A percentile compares a stretch with the other conserved stretches of the same genome.
These are phyloP conservation scores for Python bivittatus DNA, from an alignment of 2,113 vertebrate species.

Conservation along the genomic window DNA sequence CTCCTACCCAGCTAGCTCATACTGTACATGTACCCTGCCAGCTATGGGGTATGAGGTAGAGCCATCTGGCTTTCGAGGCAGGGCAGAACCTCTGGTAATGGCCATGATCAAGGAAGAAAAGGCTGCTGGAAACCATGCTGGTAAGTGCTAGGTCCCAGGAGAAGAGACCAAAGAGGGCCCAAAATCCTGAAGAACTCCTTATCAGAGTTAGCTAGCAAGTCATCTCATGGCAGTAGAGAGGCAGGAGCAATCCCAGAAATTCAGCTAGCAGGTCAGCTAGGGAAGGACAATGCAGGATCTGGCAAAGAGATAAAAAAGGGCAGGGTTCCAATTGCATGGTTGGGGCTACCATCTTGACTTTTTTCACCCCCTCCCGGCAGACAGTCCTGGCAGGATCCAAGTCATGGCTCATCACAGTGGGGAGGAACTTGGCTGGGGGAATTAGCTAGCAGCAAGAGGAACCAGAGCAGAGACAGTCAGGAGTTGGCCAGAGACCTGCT, in stretches of 20 bases:
- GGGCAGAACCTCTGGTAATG: background rate
- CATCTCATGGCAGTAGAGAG: background rate
- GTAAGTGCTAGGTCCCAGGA: too few species aligned
- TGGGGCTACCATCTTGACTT: background rate
- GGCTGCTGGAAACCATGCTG: too few species aligned
- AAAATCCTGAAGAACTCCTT: too few species aligned
- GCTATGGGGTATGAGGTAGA: background rate
- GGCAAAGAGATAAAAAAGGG: background rate
- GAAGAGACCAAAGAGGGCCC: too few species aligned
- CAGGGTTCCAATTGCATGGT: background rate
- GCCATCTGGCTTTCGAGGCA: background rate
- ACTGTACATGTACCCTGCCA: background rate
- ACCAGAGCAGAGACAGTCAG: background rate
- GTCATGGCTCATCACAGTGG: too few species aligned
- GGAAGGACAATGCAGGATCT: background rate
- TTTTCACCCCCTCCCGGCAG: background rate
- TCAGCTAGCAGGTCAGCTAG: background rate
- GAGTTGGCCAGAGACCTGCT: background rate
- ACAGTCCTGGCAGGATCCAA: background rate
- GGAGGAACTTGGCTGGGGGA: background rate
- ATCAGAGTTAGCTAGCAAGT: background rate
- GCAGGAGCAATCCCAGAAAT: background rate
- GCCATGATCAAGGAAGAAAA: too few species aligned
- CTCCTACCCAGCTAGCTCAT: background rate
- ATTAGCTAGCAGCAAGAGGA: background rate